Base-by-base conservation (phyloP, 2,113 vertebrate species). In the Coracopsis vasa region DNA sequence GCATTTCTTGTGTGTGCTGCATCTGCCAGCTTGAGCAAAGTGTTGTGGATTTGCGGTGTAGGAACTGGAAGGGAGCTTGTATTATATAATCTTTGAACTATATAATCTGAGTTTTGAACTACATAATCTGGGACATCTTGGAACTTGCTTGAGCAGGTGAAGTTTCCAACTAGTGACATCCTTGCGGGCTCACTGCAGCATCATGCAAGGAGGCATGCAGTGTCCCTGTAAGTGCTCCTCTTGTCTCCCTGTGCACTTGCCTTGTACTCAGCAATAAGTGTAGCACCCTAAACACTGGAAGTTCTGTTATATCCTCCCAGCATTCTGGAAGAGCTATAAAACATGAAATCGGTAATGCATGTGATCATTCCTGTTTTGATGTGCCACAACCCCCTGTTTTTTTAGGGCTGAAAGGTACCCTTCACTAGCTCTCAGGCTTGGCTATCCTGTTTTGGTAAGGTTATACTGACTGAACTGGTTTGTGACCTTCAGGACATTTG, bases 181-280 rank as follows among this genome's bases (percentile, higher is more conserved):
- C 8, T 21, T 1, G 16, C 20, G 6, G 70, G 28, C 31, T 84
- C 9, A 6, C 0, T 70, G 60, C n/a, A 74, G 9, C 0, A 6
- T 21, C 65, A 31, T 14, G 45, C 61, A 84, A 50, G 18, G 65
- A 50, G 15, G 21, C 14, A 2, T 39, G 39, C 31, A n/a, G 12
- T 16, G 31, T 60, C 7, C n/a, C 19, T 0, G 0, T 23, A 29
- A 47, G 28, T 66, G 16, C 42, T 90, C 14, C 37, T 79, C 8
- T 53, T 79, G 37, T 6, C 37, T 31, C 16, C 28, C 4, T 23
- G 2, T 9, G 13, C 2, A 1, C 50, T 37, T 58, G 28, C 37
- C 42, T 67, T 44, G n/a, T 19, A 6, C 71, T 78, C 54, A 45
- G 51, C 50, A 73, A 25, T 23, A 73, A 65, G 11, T 27, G 58